A percentile compares a stretch with the other conserved stretches of the same genome.
Conservation (phyloP, 2,797 vertebrate genomes). For the Diceros bicornis region DNA sequence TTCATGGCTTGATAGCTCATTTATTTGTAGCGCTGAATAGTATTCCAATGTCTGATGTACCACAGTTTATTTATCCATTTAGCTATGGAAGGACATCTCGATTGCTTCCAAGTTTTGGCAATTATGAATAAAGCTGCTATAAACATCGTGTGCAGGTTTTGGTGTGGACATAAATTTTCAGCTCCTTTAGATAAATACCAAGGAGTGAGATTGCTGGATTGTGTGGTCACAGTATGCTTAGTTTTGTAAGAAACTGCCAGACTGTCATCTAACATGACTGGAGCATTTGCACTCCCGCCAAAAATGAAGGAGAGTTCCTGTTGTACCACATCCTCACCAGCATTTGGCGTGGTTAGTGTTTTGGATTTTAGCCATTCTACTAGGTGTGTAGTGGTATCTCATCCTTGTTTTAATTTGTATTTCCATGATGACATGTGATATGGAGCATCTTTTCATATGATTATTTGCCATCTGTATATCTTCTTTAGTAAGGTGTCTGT, state of each 20-base stretch:
- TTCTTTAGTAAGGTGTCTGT: background rate
- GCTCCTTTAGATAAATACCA: background rate
- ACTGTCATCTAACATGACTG: background rate
- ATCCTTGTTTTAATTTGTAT: background rate
- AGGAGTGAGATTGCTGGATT: background rate
- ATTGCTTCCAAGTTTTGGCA: background rate
- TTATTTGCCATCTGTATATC: background rate
- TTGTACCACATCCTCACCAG: background rate
- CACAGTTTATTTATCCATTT: background rate
- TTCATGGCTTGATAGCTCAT: background rate
- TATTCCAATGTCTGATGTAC: background rate
- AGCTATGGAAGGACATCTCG: background rate
- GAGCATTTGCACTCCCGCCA: background rate
- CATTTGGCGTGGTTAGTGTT: background rate
- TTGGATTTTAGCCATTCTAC: background rate
- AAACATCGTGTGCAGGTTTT: background rate
- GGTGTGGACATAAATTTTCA: background rate
- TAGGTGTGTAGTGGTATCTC: background rate
- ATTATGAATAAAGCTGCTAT: background rate
- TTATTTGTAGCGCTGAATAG: background rate
- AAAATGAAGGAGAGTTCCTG: background rate
- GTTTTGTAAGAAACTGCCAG: background rate
- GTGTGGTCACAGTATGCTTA: background rate
- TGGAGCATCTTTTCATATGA: background rate
- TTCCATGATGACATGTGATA: background rate